Conservation (phyloP, 2,797 vertebrate species). For the Gallinago nigripennis region DNA sequence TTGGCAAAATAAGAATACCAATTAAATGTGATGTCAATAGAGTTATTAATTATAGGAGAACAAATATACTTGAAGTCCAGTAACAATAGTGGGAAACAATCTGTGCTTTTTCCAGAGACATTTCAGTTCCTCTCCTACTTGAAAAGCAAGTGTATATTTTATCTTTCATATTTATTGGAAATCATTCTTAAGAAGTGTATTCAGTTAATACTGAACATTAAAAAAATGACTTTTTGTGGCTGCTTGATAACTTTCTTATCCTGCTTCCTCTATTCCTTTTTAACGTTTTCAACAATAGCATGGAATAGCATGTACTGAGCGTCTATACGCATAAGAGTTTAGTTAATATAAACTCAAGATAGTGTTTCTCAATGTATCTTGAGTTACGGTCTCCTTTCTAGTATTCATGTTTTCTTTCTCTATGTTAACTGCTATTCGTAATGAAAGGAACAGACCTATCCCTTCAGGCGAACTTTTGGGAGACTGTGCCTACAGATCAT, state of each 20-base stretch:
- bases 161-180: neutral
- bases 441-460: neutral
- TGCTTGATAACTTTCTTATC: neutral
- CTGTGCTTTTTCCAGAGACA: neutral
- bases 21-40: conserved; percentile 39
- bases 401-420: neutral
- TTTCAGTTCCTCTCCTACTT: neutral
- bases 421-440: neutral
- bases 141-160: neutral
- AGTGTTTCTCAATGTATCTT: neutral
- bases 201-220: neutral
- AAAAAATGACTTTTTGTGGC: neutral
- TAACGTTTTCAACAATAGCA: neutral
- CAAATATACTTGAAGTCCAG: conserved; percentile 1
- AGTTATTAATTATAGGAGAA: conserved; percentile 58
- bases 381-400: neutral
- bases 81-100: neutral
- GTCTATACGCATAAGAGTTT: neutral
- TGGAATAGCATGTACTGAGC: neutral
- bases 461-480: neutral
- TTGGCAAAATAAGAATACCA: conserved; percentile 54
- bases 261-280: neutral
- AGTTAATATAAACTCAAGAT: neutral
- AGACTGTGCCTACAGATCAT: neutral
- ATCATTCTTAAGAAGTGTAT: neutral